Conservation (phyloP, 2,113 vertebrate genomes). For the Ceyx melanurus region DNA sequence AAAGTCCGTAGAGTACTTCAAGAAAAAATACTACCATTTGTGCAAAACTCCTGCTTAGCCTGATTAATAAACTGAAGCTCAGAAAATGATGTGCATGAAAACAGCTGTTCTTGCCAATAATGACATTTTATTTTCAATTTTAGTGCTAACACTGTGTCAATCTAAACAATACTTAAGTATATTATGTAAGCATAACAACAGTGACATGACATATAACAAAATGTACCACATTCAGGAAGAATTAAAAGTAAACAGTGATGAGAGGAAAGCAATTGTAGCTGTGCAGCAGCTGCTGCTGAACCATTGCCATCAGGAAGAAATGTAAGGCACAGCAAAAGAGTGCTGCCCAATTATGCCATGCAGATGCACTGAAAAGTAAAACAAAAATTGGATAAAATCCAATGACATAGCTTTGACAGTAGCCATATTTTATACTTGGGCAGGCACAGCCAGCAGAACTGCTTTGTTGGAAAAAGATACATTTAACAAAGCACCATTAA, state of each 20-base stretch:
- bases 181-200: constrained; percentile 55
- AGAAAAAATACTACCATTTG: constrained; percentile 62
- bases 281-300: constrained; percentile 44
- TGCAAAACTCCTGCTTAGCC: constrained; percentile 53
- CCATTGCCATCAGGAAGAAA: constrained; percentile 36
- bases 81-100: constrained; percentile 63
- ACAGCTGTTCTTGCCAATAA: constrained; percentile 71
- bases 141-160: constrained; percentile 66
- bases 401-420: neutral
- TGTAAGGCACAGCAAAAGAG: neutral
- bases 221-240: constrained; percentile 23
- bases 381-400: neutral
- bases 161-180: constrained; percentile 66
- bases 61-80: constrained; percentile 73
- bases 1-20: constrained; percentile 64
- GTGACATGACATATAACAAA: constrained; percentile 47
- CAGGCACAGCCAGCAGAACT: neutral
- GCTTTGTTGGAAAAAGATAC: neutral
- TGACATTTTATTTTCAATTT: constrained; percentile 73
- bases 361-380: constrained; percentile 17
- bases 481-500: neutral
- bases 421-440: neutral
- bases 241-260: constrained; percentile 32
- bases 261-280: constrained; percentile 33
- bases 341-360: neutral